phyloP scores from a whole-genome alignment of 2,113 vertebrate genomes.

The Pardalotus punctatus region DNA sequence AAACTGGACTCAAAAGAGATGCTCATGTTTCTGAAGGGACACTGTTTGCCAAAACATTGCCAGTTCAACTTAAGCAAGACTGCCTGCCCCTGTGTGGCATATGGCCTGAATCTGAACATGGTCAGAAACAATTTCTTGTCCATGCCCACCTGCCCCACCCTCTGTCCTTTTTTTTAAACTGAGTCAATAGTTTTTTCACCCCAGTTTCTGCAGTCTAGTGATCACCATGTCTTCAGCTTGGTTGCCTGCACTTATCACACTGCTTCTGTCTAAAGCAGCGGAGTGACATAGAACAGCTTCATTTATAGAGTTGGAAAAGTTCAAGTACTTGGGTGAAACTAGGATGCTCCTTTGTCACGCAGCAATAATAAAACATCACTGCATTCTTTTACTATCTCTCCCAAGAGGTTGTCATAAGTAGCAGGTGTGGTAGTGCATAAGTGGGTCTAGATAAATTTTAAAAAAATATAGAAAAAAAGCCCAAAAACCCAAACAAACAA shows the following conservation, averaged over 20 bases:
- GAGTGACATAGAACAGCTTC: background rate
- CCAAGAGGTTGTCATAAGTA: background rate
- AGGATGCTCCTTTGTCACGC: background rate
- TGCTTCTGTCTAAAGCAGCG: background rate
- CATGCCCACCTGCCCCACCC: background rate
- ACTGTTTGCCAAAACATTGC: background rate
- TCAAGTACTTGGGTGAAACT: background rate
- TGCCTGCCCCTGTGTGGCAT: too few relatives aligned
- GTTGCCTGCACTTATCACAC: background rate
- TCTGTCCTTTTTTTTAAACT: background rate
- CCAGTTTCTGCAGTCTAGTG: background rate
- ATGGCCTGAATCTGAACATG: background rate
- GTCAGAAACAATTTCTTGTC: background rate
- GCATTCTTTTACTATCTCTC: background rate
- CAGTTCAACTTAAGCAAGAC: background rate
- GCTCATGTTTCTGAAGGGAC: background rate
- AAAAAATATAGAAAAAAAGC: too few relatives aligned
- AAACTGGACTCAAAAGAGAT: background rate
- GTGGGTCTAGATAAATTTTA: background rate
- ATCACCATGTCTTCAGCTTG: fast-evolving
- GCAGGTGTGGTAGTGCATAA: background rate
- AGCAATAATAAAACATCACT: background rate
- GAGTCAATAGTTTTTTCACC: background rate
- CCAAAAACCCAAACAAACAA: background rate
- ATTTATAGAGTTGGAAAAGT: background rate